These are phyloP conservation scores for Myoxocephalus aenaeus DNA, from an alignment of 2,797 vertebrate genomes.

Conservation along the genomic window DNA sequence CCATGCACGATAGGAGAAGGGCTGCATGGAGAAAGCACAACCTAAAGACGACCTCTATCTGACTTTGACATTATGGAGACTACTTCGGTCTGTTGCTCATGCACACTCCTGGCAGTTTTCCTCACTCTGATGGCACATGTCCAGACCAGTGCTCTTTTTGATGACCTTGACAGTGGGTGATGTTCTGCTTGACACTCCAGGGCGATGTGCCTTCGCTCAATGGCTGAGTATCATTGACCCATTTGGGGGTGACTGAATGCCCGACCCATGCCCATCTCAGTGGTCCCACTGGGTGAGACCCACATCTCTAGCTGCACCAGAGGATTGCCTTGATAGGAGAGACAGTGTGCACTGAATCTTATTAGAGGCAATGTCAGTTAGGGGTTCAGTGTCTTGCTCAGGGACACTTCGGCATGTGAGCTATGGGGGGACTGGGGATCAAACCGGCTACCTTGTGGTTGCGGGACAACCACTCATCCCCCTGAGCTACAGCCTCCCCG, in stretches of 20 bases:
- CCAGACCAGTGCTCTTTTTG: constrained; percentile 60
- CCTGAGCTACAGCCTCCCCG: too few relatives aligned
- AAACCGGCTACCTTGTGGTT: too few relatives aligned
- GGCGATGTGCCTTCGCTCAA: constrained; percentile 48
- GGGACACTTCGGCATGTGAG: too few relatives aligned
- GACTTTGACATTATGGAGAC: constrained; percentile 35
- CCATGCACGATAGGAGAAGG: neutral
- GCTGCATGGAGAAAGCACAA: constrained; percentile 21
- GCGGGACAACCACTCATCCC: too few relatives aligned
- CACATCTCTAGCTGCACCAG: constrained; percentile 59
- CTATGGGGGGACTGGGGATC: too few relatives aligned
- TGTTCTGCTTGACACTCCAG: constrained; percentile 66
- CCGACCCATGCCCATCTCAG: constrained; percentile 59
- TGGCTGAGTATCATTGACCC: constrained; percentile 75
- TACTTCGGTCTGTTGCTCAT: constrained; percentile 43
- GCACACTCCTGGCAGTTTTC: constrained; percentile 27
- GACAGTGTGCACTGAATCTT: constrained; percentile 71
- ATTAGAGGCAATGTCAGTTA: constrained; percentile 71
- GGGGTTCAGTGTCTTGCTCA: too few relatives aligned
- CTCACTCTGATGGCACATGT: constrained; percentile 53
- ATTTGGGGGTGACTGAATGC: constrained; percentile 67
- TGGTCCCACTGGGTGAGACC: constrained; percentile 67
- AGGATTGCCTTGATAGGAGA: constrained; percentile 70
- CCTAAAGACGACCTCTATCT: constrained; percentile 40
- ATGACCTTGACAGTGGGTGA: constrained; percentile 77